A percentile compares a stretch with the other conserved stretches of the same genome.
phyloP scores from a whole-genome alignment of 2,888 invertebrate genomes.

The Autographa gamma region DNA sequence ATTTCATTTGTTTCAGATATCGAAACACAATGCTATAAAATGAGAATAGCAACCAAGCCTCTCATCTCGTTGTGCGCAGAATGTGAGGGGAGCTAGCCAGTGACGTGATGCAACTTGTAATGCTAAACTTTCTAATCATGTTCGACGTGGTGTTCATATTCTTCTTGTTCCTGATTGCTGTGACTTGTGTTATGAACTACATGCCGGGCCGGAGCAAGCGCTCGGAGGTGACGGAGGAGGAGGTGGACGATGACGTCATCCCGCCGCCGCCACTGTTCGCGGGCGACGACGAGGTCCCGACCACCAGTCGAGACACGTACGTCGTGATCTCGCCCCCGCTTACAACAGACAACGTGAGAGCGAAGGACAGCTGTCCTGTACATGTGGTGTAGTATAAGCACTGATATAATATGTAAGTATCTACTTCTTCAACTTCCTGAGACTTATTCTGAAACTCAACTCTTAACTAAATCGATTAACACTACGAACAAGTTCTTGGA shows the following conservation, averaged over 20 bases:
- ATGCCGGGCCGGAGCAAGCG: slow-evolving; percentile 90
- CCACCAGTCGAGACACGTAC: slow-evolving; percentile 82
- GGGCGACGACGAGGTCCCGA: slow-evolving; percentile 72
- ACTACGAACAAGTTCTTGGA: neutral
- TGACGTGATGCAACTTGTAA: slow-evolving; percentile 94
- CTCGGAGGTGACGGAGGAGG: slow-evolving; percentile 86
- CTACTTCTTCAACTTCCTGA: neutral
- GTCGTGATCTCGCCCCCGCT: slow-evolving; percentile 85
- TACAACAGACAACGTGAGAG: slow-evolving; percentile 69
- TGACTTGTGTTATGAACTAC: slow-evolving; percentile 95
- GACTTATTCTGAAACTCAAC: neutral
- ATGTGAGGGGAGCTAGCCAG: slow-evolving; percentile 76
- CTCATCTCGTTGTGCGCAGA: slow-evolving; percentile 67
- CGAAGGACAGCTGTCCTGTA: slow-evolving; percentile 85
- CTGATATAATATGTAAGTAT: slow-evolving; percentile 82
- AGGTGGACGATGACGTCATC: slow-evolving; percentile 84
- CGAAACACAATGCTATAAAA: slow-evolving; percentile 49
- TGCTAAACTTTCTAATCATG: slow-evolving; percentile 96
- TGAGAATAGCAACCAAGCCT: slow-evolving; percentile 50
- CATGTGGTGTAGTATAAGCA: slow-evolving; percentile 86
- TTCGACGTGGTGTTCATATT: slow-evolving; percentile 96
- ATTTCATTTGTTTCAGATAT: slow-evolving; percentile 62
- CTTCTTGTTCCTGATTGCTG: slow-evolving; percentile 95
- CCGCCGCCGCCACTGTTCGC: slow-evolving; percentile 86
- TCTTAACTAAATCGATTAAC: neutral